Evolutionary conservation across 2,888 invertebrate genomes (phyloP).

Genomic region (Liodrosophila aerea): DNA sequence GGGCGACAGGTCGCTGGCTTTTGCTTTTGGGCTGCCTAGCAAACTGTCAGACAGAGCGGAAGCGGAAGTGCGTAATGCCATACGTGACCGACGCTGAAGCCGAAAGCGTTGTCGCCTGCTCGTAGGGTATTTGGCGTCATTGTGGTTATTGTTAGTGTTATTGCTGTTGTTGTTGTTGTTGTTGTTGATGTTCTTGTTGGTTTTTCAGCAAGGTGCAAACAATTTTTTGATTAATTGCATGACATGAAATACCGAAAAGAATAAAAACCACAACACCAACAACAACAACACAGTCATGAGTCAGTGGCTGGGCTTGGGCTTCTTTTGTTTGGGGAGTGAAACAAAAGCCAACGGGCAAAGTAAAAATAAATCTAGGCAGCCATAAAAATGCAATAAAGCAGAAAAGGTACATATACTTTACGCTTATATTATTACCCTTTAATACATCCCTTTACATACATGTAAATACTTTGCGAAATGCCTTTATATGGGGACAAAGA

Average conservation of each 20-base stretch:
- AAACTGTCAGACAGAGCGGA: constrained; percentile 40
- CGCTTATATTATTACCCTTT: constrained; percentile 13
- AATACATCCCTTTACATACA: constrained; percentile 2
- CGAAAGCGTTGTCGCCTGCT: constrained; percentile 14
- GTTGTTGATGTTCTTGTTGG: constrained; percentile 11
- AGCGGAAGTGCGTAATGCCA: constrained; percentile 71
- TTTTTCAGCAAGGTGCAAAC: constrained; percentile 59
- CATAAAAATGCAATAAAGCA: constrained; percentile 69
- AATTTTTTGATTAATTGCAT: constrained; percentile 69
- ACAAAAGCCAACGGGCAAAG: constrained; percentile 50
- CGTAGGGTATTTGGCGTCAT: not conserved
- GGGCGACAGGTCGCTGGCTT: not conserved
- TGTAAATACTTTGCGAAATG: constrained; percentile 10
- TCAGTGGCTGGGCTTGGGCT: constrained; percentile 22
- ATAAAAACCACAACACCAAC: constrained; percentile 13
- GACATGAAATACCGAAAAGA: constrained; percentile 44
- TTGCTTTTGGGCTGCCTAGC: constrained; percentile 6
- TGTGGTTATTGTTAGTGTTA: not conserved
- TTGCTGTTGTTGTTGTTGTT: too few relatives aligned
- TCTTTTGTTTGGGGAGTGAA: constrained; percentile 53
- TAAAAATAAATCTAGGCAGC: constrained; percentile 59
- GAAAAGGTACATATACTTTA: constrained; percentile 41
- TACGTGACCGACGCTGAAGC: constrained; percentile 46
- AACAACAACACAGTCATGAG: constrained; percentile 15
- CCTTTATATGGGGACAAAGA: constrained; percentile 15